Evolutionary conservation across 2,888 invertebrate species (phyloP), one percentile per base, ranked within the genome.

Genomic region (Drosophila prolongata): DNA sequence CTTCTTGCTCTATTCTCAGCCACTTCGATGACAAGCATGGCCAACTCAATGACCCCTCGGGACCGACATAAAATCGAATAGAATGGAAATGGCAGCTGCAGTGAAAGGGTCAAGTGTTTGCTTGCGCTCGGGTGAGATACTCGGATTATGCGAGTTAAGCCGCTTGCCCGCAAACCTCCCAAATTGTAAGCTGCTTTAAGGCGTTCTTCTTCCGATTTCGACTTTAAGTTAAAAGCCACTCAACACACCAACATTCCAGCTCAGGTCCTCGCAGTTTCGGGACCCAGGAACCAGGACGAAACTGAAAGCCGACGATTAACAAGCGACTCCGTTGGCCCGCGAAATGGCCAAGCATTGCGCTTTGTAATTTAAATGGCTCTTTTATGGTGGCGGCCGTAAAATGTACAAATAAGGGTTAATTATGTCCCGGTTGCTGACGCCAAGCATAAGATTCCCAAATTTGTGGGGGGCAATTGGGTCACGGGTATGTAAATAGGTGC

Each of bases 331-430:
- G 61, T 49, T 34, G 49, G 57, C 73, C 77, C 67, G 68, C 52
- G 62, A 81, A 82, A 82, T 77, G 76, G 71, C 64, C 70, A 72
- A 53, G 55, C 62, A 27, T 58, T 62, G 71, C 72, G 52, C 61
- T 67, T 69, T 61, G 80, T 79, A 80, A 85, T 85, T 85, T 85
- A 78, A 90, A 89, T 77, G 76, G 75, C 64, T 58, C 78, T 89
- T 90, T 90, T 85, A 90, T 85, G 87, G 79, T 82, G 79, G 71
- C 75, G 79, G 70, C 75, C 83, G 86, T 90, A 90, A 90, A 90
- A 80, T 84, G 87, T 78, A 86, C 90, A 90, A 90, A 90, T 90
- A 89, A 88, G 88, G 89, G 90, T 89, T 90, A 90, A 90, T 90
- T 90, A 90, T 89, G 82, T 76, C 64, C 47, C 64, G 42, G 54